Evolutionary conservation across 2,888 invertebrate species (phyloP).

Genomic region (Agriotes lineatus): DNA sequence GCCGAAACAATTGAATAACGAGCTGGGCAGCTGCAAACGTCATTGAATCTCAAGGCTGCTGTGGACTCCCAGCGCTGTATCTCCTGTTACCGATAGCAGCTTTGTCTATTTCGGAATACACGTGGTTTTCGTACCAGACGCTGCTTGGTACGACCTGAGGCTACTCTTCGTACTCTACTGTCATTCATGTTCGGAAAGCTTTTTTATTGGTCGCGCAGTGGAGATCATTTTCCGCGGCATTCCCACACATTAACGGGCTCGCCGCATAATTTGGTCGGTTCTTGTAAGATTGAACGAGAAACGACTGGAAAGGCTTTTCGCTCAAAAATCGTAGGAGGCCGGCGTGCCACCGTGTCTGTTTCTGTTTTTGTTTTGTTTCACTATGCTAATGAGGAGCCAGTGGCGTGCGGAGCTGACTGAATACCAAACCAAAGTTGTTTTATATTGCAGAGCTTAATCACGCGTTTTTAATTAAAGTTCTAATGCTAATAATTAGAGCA

Average conservation of each 20-base stretch:
- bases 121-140: slow-evolving; percentile 49
- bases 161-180: slow-evolving; percentile 20
- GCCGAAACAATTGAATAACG: neutral
- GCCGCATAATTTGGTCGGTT: neutral
- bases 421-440: too few relatives aligned
- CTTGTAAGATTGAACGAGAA: neutral
- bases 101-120: slow-evolving; percentile 48
- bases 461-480: too few relatives aligned
- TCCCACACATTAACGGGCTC: neutral
- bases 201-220: neutral
- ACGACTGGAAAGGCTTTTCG: too few relatives aligned
- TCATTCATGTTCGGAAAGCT: slow-evolving; percentile 15
- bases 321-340: too few relatives aligned
- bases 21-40: slow-evolving; percentile 16
- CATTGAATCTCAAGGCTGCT: slow-evolving; percentile 38
- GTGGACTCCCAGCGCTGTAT: slow-evolving; percentile 34
- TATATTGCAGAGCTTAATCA: too few relatives aligned
- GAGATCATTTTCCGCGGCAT: neutral
- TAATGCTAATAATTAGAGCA: too few relatives aligned
- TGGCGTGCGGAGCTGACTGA: too few relatives aligned
- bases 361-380: too few relatives aligned
- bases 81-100: slow-evolving; percentile 45
- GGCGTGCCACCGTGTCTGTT: too few relatives aligned
- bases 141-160: slow-evolving; percentile 47
- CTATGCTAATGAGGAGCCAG: too few relatives aligned